A percentile compares a stretch with the other conserved stretches of the same genome.
Conservation (phyloP, 2,113 vertebrate genomes). For the Merops nubicus region DNA sequence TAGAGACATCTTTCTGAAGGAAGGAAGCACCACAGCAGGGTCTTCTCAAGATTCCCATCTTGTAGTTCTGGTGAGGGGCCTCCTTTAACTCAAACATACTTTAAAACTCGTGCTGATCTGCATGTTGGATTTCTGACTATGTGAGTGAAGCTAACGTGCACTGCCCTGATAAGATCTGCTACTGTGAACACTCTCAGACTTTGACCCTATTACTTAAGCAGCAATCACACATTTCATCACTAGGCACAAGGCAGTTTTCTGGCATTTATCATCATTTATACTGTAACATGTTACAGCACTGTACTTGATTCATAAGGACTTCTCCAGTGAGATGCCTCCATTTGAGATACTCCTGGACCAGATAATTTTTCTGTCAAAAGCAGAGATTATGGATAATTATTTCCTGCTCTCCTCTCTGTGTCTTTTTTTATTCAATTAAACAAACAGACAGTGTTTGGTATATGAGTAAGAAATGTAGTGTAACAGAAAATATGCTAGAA, state of each 20-base stretch:
- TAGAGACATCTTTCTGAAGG: neutral
- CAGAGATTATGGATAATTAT: constrained; percentile 17
- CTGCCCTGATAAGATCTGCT: neutral
- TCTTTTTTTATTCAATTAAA: constrained; percentile 27
- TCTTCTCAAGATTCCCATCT: neutral
- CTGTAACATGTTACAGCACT: neutral
- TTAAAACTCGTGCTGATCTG: neutral
- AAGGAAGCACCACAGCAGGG: neutral
- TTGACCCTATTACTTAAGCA: neutral
- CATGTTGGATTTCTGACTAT: neutral
- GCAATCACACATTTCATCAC: neutral
- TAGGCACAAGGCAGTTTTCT: neutral
- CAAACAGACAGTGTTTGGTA: constrained; percentile 56
- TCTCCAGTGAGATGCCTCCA: neutral
- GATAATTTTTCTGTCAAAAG: neutral
- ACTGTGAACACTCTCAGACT: neutral
- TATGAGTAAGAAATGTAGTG: constrained; percentile 54
- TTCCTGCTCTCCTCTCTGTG: constrained; percentile 28
- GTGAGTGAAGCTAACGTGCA: neutral
- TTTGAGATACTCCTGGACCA: neutral
- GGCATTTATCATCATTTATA: neutral
- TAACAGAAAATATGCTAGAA: constrained; percentile 61
- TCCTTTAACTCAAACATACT: neutral
- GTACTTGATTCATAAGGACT: neutral
- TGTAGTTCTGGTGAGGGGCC: neutral